Percentiles rank a stretch among this genome's conserved stretches.
phyloP scores from a whole-genome alignment of 1,140 invertebrate genomes.

The Rhagoletis pomonella region DNA sequence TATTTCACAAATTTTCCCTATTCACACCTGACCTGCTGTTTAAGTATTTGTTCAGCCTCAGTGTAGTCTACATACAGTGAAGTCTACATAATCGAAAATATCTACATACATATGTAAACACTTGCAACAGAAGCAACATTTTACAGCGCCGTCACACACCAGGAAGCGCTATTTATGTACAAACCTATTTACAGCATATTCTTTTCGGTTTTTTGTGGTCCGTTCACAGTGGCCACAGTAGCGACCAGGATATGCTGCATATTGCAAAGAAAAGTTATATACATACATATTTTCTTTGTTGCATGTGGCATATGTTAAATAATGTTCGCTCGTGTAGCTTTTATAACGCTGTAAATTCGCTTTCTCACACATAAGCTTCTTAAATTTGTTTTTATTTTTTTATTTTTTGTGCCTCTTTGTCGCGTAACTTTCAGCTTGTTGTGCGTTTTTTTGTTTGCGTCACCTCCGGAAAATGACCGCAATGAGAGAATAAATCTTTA shows the following conservation, averaged over 20 bases:
- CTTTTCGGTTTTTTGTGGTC: neutral
- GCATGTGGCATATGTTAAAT: slow-evolving; percentile 18
- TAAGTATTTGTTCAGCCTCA: neutral
- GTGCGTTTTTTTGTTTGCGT: neutral
- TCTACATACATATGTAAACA: neutral
- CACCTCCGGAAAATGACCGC: neutral
- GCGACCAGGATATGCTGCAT: neutral
- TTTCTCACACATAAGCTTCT: slow-evolving; percentile 26
- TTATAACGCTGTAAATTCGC: neutral
- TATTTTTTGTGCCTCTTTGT: neutral
- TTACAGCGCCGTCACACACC: neutral
- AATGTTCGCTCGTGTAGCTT: neutral
- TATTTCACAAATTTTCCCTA: neutral
- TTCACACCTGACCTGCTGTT: slow-evolving; percentile 18
- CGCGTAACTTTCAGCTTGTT: slow-evolving; percentile 18
- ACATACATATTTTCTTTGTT: neutral
- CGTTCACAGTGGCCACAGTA: neutral
- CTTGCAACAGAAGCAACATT: slow-evolving; percentile 4
- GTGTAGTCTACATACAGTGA: neutral
- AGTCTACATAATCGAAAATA: neutral
- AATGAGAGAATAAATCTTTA: neutral
- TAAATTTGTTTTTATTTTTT: neutral
- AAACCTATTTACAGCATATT: neutral
- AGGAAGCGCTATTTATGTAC: neutral
- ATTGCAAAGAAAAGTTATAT: slow-evolving; percentile 2